These are phyloP conservation scores for Laodelphax striatellus DNA, from an alignment of 1,140 invertebrate genomes.

Conservation along the genomic window DNA sequence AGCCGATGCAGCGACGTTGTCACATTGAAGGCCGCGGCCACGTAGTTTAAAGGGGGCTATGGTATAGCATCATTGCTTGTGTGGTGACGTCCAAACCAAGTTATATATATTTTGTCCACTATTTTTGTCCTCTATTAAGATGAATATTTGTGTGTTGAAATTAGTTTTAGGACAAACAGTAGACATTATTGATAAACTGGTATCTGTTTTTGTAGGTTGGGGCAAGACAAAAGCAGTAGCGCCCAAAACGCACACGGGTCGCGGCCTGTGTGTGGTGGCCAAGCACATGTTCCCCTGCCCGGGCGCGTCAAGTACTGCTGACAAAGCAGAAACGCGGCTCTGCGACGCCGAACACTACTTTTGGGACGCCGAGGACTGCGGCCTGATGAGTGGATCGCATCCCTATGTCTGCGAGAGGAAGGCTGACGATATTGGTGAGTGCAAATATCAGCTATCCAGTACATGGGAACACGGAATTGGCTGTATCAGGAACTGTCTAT, in stretches of 20 bases:
- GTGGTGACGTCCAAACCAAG: no score
- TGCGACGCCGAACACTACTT: conserved; percentile 39
- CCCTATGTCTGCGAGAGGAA: conserved; percentile 39
- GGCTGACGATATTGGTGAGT: conserved; percentile 36
- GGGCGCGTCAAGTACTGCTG: neutral
- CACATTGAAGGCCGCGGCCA: no score
- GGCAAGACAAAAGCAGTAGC: conserved; percentile 22
- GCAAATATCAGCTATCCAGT: neutral
- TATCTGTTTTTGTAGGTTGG: conserved; percentile 27
- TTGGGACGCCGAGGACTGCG: conserved; percentile 40
- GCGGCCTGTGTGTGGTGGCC: conserved; percentile 32
- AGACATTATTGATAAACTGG: no score
- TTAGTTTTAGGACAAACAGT: no score
- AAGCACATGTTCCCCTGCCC: conserved; percentile 35
- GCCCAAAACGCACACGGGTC: conserved; percentile 19
- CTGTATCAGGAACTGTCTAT: no score
- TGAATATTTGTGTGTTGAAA: no score
- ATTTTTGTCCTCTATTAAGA: no score
- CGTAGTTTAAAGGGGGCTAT: no score
- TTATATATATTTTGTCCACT: no score
- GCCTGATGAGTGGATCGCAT: conserved; percentile 30
- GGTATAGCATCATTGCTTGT: no score
- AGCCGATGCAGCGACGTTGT: no score
- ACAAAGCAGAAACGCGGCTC: conserved; percentile 7
- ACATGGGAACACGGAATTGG: no score